Conservation (phyloP, 2,797 vertebrate genomes). For the Intellagama lesueurii region DNA sequence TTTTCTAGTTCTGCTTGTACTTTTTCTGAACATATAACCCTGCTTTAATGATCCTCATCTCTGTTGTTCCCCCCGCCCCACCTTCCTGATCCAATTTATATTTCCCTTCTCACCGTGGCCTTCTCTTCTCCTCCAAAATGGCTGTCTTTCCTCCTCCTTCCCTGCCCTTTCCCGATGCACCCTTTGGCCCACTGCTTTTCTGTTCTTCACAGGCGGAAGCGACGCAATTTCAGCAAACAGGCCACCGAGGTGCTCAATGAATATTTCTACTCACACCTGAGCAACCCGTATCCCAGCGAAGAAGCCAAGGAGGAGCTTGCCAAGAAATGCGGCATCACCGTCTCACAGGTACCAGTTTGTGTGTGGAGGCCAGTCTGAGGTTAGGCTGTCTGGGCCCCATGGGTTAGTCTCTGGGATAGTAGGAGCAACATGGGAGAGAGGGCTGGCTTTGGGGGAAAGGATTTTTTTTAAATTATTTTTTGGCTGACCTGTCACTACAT, state of each 20-base stretch:
- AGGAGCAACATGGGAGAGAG: not conserved
- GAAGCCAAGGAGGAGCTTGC: constrained; percentile 78
- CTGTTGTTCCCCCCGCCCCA: too few relatives aligned
- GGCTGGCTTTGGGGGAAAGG: not conserved
- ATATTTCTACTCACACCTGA: constrained; percentile 78
- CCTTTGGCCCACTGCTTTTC: not conserved
- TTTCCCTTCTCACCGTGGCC: not conserved
- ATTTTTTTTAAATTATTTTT: not conserved
- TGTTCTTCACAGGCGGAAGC: constrained; percentile 63
- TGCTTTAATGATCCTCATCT: not conserved
- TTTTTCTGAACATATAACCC: not conserved
- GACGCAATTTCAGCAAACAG: constrained; percentile 78
- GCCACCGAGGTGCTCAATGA: constrained; percentile 77
- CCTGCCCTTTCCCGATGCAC: not conserved
- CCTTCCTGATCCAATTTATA: not conserved
- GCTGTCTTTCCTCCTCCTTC: too few relatives aligned
- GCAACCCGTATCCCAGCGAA: constrained; percentile 77
- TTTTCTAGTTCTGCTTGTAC: too few relatives aligned
- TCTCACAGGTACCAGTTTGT: constrained; percentile 70
- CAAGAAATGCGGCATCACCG: constrained; percentile 76
- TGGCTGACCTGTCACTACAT: constrained; percentile 18
- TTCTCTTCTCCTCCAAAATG: not conserved
- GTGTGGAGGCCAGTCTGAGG: constrained; percentile 7
- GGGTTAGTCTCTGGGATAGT: not conserved
- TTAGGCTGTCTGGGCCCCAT: not conserved